A percentile compares a stretch with the other conserved stretches of the same genome.
Evolutionary conservation across 2,113 vertebrate genomes (phyloP).

Genomic region (Psettodes erumei): DNA sequence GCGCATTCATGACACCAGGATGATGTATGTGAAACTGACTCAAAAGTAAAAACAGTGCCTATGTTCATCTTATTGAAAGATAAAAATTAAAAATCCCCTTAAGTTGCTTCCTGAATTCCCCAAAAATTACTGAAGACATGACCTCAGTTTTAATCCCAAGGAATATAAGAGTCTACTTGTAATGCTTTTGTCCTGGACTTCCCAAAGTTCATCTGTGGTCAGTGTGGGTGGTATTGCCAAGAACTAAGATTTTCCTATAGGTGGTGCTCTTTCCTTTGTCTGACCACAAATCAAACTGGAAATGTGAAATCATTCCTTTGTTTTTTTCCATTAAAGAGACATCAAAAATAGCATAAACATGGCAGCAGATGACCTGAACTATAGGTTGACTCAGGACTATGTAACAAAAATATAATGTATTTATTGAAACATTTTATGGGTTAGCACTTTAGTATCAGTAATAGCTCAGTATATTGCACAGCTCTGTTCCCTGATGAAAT

Average conservation of each 20-base stretch:
- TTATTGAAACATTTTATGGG: background rate
- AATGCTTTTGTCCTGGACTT: conserved; percentile 5
- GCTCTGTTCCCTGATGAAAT: conserved; percentile 6
- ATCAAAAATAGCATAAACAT: background rate
- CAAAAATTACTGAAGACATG: conserved; percentile 7
- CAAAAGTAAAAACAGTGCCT: too few species aligned
- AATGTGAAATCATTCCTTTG: background rate
- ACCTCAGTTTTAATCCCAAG: background rate
- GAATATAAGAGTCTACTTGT: background rate
- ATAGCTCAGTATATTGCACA: background rate
- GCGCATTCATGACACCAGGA: background rate
- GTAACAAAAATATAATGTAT: background rate
- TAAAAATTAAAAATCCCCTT: background rate
- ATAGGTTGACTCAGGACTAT: background rate
- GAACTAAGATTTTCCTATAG: background rate
- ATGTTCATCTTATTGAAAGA: too few species aligned
- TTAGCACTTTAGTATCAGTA: background rate
- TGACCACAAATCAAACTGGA: background rate
- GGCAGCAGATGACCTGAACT: background rate
- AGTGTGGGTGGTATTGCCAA: background rate
- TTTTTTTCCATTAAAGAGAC: background rate
- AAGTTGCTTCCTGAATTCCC: conserved; percentile 20
- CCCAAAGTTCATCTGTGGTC: background rate
- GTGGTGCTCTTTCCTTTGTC: background rate
- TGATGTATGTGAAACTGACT: too few species aligned